A percentile compares a stretch with the other conserved stretches of the same genome.
Conservation (phyloP, 2,113 vertebrate genomes). For the Microtus oregoni region DNA sequence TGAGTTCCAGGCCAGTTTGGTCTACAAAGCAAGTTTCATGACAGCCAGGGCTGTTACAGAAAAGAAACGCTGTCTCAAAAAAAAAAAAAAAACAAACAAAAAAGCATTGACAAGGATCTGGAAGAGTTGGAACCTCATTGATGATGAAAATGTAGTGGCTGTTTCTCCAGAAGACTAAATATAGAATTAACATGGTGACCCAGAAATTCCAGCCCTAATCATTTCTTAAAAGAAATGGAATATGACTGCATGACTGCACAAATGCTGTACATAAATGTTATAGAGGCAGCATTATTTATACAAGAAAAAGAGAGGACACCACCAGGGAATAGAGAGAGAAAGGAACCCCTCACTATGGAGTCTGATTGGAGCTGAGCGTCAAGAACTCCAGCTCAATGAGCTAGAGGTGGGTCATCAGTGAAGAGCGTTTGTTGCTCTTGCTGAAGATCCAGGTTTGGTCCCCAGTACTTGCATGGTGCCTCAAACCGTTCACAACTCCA, state of each 20-base stretch:
- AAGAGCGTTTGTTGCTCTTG: neutral
- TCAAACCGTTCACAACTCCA: neutral
- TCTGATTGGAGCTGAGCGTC: neutral
- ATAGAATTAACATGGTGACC: neutral
- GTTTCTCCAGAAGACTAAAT: neutral
- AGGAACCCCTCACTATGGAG: neutral
- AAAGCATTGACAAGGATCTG: neutral
- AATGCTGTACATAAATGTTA: neutral
- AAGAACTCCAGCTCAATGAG: neutral
- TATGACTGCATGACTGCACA: neutral
- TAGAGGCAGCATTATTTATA: neutral
- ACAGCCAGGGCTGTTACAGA: neutral
- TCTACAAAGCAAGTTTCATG: neutral
- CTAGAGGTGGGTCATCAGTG: neutral
- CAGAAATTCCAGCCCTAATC: neutral
- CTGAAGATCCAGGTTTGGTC: neutral
- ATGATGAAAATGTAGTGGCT: neutral
- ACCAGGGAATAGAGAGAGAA: neutral
- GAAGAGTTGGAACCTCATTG: neutral
- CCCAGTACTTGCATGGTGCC: neutral
- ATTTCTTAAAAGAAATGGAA: neutral
- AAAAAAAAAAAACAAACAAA: neutral
- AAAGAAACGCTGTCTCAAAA: neutral
- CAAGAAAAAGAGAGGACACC: neutral
- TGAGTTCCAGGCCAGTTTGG: neutral